phyloP scores from a whole-genome alignment of 2,113 vertebrate genomes.

The Thalassarche chlororhynchos region DNA sequence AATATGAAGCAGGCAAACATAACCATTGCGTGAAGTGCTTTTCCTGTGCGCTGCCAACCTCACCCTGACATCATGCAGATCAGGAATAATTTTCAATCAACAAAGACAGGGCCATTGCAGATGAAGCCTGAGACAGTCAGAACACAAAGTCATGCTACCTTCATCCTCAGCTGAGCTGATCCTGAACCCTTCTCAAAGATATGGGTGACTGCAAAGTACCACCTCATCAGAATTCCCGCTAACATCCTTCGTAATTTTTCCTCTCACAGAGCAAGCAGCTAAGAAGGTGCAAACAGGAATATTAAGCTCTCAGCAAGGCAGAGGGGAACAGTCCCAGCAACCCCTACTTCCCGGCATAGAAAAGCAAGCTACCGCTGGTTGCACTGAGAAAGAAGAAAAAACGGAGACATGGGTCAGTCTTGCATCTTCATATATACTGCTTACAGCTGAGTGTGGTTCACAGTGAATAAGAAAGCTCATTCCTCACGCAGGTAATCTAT shows the following conservation, averaged over 20 bases:
- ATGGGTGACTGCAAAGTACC: neutral
- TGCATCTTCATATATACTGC: neutral
- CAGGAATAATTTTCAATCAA: constrained; percentile 12
- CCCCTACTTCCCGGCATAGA: neutral
- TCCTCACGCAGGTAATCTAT: neutral
- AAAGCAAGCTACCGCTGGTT: neutral
- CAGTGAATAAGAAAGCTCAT: neutral
- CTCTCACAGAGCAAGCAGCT: neutral
- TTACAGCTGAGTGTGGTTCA: neutral
- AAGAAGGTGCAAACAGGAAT: neutral
- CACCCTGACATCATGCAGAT: neutral
- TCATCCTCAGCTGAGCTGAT: neutral
- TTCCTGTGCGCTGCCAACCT: neutral
- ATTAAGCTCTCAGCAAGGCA: neutral
- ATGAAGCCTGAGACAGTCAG: neutral
- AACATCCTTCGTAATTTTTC: neutral
- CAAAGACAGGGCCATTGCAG: neutral
- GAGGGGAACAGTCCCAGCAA: neutral
- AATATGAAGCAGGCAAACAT: neutral
- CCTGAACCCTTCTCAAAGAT: neutral
- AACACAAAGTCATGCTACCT: neutral
- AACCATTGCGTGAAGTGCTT: neutral
- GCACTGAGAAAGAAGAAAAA: neutral
- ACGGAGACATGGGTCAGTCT: neutral
- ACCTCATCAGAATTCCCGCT: neutral